Base-by-base conservation (phyloP, 2,888 invertebrate species). In the Aelia acuminata region DNA sequence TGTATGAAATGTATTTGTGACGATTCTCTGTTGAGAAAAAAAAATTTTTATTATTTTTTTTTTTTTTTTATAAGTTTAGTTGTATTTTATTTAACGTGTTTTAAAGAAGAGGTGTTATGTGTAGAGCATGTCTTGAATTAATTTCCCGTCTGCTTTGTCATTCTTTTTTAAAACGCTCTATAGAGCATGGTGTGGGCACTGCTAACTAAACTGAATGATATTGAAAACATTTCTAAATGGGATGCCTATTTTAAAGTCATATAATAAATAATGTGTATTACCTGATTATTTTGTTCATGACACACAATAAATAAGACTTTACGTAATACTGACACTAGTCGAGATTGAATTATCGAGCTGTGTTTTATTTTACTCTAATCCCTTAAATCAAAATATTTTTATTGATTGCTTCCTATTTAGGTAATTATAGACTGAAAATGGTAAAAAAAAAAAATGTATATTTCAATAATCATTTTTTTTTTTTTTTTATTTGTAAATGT, bases 301-400 rank as follows among this genome's bases (percentile, higher is more conserved):
- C 85, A 88, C 89, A 88, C 89, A 89, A 89, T 89, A 89, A 89
- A 89, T 87, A 88, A 89, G 89, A 89, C 89, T 88, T 84, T 89
- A 89, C 89, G 87, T 89, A 88, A 89, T 89, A 88, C 50, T 85
- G 85, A 85, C 85, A 85, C 85, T 85, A 85, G 85, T 85, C 85
- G 57, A 85, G 85, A 85, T 50, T 57, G 57, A 50, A 43, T 43
- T 57, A 43, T 57, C 39, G 48, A n/a, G 20, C 39, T 85, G 26
- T 85, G 35, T 50, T 84, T 48, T 84, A 48, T 84, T 50, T 84
- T 50, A 49, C 47, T n/a, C n/a, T 84, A 49, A 31, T 49, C 49
- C 31, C 84, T 49, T 49, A 84, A n/a, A 31, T 49, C 48, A 84
- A 49, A 84, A 49, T 1, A 80, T 75, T 75, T 75, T 35, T 75